These are phyloP conservation scores for Sebastes goodei DNA, from an alignment of 2,797 vertebrate genomes.

Conservation along the genomic window DNA sequence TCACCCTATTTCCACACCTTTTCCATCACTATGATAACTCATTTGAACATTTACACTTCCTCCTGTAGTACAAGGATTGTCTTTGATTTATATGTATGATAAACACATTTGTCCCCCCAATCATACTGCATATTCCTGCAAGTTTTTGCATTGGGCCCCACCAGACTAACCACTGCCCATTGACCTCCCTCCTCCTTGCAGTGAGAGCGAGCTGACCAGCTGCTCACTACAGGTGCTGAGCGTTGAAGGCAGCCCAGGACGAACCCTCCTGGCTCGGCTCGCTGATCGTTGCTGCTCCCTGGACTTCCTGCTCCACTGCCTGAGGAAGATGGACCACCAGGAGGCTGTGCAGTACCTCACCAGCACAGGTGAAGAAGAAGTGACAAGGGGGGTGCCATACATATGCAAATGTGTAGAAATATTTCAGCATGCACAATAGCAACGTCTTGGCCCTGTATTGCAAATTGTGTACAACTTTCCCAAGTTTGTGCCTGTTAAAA, in stretches of 20 bases:
- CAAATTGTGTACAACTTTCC: background rate
- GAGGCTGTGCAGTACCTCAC: conserved; percentile 82
- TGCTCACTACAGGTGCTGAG: conserved; percentile 88
- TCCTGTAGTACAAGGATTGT: background rate
- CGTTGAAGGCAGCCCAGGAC: conserved; percentile 83
- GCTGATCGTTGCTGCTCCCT: conserved; percentile 82
- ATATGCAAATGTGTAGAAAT: background rate
- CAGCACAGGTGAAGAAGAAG: conserved; percentile 58
- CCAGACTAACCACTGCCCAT: background rate
- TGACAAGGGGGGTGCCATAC: rapidly evolving
- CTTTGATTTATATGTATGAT: background rate
- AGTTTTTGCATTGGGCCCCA: background rate
- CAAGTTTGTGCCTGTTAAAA: background rate
- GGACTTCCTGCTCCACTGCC: conserved; percentile 81
- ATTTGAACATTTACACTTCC: background rate
- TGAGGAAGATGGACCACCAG: conserved; percentile 84
- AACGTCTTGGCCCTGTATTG: too few species aligned
- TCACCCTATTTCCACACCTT: background rate
- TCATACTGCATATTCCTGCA: background rate
- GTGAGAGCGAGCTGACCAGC: conserved; percentile 85
- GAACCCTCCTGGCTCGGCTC: conserved; percentile 81
- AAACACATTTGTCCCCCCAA: background rate
- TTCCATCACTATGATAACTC: background rate
- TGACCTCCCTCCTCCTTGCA: conserved; percentile 45
- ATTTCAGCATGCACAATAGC: background rate